Evolutionary conservation across 2,888 invertebrate species (phyloP).

Genomic region (Globia sparganii): DNA sequence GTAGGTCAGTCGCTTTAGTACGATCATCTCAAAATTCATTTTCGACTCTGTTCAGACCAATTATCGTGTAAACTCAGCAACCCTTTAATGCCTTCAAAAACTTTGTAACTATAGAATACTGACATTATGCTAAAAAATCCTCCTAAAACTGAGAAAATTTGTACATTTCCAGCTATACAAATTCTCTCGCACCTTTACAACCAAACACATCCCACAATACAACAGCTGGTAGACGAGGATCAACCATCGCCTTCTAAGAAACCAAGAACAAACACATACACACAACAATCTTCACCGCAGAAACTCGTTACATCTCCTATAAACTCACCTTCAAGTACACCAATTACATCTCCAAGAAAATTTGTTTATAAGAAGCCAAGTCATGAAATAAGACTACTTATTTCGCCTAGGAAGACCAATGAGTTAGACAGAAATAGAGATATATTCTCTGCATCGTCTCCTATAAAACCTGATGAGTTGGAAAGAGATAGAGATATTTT

Average conservation of each 20-base stretch:
- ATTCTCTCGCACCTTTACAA: slow-evolving; percentile 92
- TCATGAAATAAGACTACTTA: neutral
- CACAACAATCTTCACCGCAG: slow-evolving; percentile 45
- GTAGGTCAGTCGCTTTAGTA: too few relatives aligned
- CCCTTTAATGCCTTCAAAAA: neutral
- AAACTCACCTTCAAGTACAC: slow-evolving; percentile 29
- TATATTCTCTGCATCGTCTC: slow-evolving; percentile 9
- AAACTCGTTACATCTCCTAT: slow-evolving; percentile 26
- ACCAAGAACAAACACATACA: slow-evolving; percentile 37
- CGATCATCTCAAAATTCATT: too few relatives aligned
- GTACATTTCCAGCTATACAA: slow-evolving; percentile 89
- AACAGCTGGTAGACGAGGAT: slow-evolving; percentile 71
- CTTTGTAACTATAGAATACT: too few relatives aligned
- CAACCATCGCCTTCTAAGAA: slow-evolving; percentile 80
- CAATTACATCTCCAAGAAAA: slow-evolving; percentile 20
- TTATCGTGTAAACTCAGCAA: neutral
- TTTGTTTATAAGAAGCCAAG: slow-evolving; percentile 24
- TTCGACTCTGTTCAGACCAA: too few relatives aligned
- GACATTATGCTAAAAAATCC: neutral
- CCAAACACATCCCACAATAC: slow-evolving; percentile 92
- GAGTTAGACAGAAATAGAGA: slow-evolving; percentile 3
- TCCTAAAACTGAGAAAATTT: neutral
- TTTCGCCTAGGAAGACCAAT: slow-evolving; percentile 11
- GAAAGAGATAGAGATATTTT: neutral
- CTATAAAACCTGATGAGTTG: neutral